Base-by-base conservation (phyloP, 1,140 invertebrate genomes). In the Brachionus paranguensis region DNA sequence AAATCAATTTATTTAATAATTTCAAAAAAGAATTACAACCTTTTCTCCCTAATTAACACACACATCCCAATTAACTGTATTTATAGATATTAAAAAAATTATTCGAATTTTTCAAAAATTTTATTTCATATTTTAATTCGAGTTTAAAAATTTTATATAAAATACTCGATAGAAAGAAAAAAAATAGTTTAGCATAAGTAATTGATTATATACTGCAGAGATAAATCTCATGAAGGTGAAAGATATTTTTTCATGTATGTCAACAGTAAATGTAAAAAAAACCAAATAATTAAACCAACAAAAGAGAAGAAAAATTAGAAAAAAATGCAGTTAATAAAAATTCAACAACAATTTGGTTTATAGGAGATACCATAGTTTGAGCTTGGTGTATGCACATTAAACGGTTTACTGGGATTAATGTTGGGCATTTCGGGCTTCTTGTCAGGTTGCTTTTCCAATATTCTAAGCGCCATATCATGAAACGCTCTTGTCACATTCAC, bases 401-500 rank as follows among this genome's bases (percentile, higher is more conserved):
- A 27, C 11, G 27, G 27, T 33, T 27, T 24, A n/a, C 45, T 76
- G 24, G 41, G 72, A 3, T 27, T 50, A 37, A 37, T 70, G 10
- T 50, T 50, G 27, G 43, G 45, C 12, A 47, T n/a, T 37, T 81
- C 78, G 37, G 78, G 78, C 37, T 37, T 81, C 20, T 81, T 81
- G 37, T 81, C 78, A 2, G 53, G 50, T 60, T 81, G 78, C 17
- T 83, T 83, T 20, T 83, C 60, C n/a, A 83, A 53, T 27, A 83
- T 68, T 37, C 47, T 68, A 5, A 27, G 14, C 1, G 81, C 41
- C 81, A 83, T 83, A 20, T 83, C 81, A 41, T 55, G 53, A 50
- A 84, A 84, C 5, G 83, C 68, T 84, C 41, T 43, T 14, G 45
- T 37, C 43, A 84, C 47, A 84, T 84, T 72, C 17, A 84, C 24